Evolutionary conservation across 2,797 vertebrate species (phyloP).

Genomic region (Mus caroli): DNA sequence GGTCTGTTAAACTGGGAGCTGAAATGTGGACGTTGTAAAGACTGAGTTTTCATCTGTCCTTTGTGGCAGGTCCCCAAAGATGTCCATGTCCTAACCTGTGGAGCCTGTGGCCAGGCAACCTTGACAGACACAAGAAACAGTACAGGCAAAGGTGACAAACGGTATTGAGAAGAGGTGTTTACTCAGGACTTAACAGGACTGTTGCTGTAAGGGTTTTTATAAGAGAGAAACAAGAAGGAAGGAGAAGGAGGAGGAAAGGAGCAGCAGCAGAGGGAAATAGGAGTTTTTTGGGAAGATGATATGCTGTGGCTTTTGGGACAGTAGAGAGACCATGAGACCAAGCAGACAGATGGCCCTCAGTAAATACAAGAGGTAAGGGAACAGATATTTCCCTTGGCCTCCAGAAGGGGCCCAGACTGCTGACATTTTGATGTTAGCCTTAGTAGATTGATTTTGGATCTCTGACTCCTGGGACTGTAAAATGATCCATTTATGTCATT

Average conservation of each 20-base stretch:
- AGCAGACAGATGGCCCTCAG: background rate
- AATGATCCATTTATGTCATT: background rate
- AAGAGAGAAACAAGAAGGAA: background rate
- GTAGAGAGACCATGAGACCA: background rate
- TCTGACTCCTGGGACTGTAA: background rate
- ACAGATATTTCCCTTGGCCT: background rate
- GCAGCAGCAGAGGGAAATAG: background rate
- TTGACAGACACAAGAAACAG: background rate
- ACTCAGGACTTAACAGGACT: background rate
- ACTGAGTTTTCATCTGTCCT: background rate
- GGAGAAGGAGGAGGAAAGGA: too few species aligned
- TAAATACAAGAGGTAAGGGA: background rate
- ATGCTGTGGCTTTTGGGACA: background rate
- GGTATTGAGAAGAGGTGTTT: background rate
- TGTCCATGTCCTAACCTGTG: background rate
- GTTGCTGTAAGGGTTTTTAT: background rate
- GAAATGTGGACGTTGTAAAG: background rate
- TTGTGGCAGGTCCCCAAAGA: background rate
- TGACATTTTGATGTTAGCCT: slow-evolving; percentile 1
- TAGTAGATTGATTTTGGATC: background rate
- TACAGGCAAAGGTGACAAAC: background rate
- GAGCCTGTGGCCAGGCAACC: background rate
- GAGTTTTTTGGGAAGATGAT: background rate
- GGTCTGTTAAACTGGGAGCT: background rate
- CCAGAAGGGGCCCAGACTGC: background rate